phyloP scores from a whole-genome alignment of 2,113 vertebrate species.

The Lathamus discolor region DNA sequence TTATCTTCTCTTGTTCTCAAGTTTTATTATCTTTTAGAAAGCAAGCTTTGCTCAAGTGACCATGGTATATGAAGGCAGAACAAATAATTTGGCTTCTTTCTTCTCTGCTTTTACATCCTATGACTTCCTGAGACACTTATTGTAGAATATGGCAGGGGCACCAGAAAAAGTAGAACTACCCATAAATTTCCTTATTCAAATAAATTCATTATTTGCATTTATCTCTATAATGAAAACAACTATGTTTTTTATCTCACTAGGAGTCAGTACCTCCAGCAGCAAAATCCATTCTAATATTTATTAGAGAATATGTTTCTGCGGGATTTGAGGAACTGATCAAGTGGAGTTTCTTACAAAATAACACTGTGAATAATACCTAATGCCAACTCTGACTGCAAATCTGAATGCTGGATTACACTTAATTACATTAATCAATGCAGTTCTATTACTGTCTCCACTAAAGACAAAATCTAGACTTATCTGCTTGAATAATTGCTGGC shows the following conservation, averaged over 20 bases:
- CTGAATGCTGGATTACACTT: constrained; percentile 1
- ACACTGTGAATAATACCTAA: background rate
- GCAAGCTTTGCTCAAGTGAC: background rate
- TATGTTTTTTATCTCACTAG: background rate
- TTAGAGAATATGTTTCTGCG: background rate
- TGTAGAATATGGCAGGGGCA: background rate
- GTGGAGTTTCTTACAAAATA: background rate
- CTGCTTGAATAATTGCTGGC: background rate
- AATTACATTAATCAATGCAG: background rate
- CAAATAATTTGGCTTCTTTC: background rate
- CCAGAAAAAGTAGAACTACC: background rate
- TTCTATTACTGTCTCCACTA: background rate
- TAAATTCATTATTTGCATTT: background rate
- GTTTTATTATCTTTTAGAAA: background rate
- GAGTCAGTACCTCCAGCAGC: background rate
- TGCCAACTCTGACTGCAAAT: background rate
- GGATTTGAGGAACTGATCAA: background rate
- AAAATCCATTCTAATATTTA: background rate
- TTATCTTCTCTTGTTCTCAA: background rate
- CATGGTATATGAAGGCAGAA: background rate
- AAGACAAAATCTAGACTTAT: background rate
- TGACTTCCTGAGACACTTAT: background rate
- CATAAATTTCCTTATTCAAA: background rate
- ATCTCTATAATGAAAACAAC: background rate
- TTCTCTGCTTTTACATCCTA: background rate